Percentiles rank a stretch among this genome's conserved stretches.
These are phyloP conservation scores for Tichodroma muraria DNA, from an alignment of 2,113 vertebrate species.

Conservation along the genomic window DNA sequence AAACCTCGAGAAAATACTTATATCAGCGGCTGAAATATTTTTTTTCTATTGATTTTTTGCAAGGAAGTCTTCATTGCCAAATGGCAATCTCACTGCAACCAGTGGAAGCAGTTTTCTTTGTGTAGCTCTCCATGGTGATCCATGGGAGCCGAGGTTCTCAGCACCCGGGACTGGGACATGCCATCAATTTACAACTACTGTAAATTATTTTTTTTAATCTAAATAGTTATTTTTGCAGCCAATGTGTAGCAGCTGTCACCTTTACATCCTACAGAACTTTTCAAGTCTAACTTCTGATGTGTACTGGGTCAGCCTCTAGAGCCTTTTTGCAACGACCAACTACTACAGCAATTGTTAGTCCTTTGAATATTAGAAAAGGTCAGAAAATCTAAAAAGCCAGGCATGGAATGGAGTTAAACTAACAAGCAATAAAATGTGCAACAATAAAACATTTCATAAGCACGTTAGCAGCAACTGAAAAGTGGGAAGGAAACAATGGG, in stretches of 20 bases:
- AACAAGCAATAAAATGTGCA: background rate
- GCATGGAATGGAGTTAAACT: background rate
- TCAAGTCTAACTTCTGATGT: background rate
- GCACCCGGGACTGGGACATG: background rate
- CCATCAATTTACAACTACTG: background rate
- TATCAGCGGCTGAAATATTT: background rate
- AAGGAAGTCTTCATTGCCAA: background rate
- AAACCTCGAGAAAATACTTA: background rate
- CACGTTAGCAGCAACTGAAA: background rate
- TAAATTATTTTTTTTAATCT: background rate
- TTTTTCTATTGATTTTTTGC: background rate
- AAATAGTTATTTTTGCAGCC: background rate
- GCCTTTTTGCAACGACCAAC: background rate
- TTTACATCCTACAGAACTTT: background rate
- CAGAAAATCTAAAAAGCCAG: background rate
- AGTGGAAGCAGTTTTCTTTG: background rate
- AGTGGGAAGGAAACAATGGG: background rate
- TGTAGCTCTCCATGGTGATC: background rate
- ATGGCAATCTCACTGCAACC: background rate
- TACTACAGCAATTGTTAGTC: background rate
- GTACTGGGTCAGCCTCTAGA: background rate
- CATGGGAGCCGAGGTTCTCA: fast-evolving
- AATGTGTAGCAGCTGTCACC: background rate
- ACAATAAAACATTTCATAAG: background rate
- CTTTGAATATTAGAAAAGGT: background rate